phyloP scores from a whole-genome alignment of 2,113 vertebrate genomes.

The Apteryx owenii region DNA sequence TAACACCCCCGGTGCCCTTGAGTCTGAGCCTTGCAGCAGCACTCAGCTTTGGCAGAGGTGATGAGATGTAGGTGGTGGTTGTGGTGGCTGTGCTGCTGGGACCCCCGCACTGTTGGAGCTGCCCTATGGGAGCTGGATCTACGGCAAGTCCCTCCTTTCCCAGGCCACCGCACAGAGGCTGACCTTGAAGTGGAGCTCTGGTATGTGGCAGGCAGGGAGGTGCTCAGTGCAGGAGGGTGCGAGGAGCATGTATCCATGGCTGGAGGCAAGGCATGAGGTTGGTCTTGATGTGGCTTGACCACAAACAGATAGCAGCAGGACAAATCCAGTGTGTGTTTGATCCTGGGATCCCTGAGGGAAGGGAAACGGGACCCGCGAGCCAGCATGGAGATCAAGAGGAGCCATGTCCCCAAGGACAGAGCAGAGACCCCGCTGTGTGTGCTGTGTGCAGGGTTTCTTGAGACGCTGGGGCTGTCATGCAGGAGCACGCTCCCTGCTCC shows the following conservation, averaged over 20 bases:
- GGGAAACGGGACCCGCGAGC: background rate
- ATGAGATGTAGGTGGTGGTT: no score
- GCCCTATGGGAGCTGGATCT: background rate
- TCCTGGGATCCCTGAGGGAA: no score
- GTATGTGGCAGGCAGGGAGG: no score
- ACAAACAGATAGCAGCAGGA: background rate
- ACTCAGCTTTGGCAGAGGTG: background rate
- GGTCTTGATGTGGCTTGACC: background rate
- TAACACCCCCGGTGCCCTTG: background rate
- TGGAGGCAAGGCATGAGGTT: no score
- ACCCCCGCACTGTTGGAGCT: background rate
- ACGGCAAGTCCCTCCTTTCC: background rate
- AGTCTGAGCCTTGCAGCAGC: background rate
- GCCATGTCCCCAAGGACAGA: accelerated
- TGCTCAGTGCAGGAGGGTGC: no score
- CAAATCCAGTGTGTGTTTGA: background rate
- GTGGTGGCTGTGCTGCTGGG: background rate
- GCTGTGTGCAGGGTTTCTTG: no score
- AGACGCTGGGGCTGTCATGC: no score
- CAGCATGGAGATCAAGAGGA: background rate
- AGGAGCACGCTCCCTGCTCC: no score
- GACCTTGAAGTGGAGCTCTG: no score
- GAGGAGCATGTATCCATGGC: no score
- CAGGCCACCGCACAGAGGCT: no score
- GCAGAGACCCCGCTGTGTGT: background rate